Evolutionary conservation across 2,113 vertebrate species (phyloP), one percentile per base, ranked within the genome.

Genomic region (Empidonax alnorum): DNA sequence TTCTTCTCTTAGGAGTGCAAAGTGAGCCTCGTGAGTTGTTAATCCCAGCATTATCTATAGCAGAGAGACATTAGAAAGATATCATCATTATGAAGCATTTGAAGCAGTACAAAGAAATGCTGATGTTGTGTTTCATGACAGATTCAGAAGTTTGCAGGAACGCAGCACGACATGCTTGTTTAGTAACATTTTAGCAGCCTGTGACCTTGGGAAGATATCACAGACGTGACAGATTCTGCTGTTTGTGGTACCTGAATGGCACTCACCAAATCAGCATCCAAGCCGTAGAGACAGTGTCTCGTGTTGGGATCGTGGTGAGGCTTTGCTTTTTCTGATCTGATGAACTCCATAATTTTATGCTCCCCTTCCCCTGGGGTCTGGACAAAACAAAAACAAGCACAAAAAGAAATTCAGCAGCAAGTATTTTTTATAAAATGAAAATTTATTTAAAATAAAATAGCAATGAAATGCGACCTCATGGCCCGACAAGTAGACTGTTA

Each of bases 271-370:
- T 99, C 99, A 96, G 99, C 99, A 93, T 99, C 99, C 97, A 99
- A 98, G 89, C 99, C 99, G 58, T 99, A 99, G 47, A 99, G 98
- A 96, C 99, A 99, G 93, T 99, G 99, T 53, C 99, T 98, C 86
- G 99, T 99, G 97, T 99, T 99, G 78, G 99, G 98, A 97, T 99
- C 97, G 89, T 99, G 99, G 96, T 97, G 97, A 14, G 98, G 98
- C 78, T 98, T 99, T 69, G 97, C 82, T 94, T 98, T 99, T 97
- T 99, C 99, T 12, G 99, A 99, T 95, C 99, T 98, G 94, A 99
- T 99, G 97, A 99, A 99, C 97, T 99, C 99, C 99, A 99, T 99
- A 97, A 99, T 99, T 98, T 99, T 99, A 93, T 99, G 99, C 81
- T 99, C 99, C 93, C 99, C 99, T 98, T 99, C 99, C 55, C 99